A percentile compares a stretch with the other conserved stretches of the same genome.
Conservation (phyloP, 2,113 vertebrate genomes). For the Odobenus rosmarus region DNA sequence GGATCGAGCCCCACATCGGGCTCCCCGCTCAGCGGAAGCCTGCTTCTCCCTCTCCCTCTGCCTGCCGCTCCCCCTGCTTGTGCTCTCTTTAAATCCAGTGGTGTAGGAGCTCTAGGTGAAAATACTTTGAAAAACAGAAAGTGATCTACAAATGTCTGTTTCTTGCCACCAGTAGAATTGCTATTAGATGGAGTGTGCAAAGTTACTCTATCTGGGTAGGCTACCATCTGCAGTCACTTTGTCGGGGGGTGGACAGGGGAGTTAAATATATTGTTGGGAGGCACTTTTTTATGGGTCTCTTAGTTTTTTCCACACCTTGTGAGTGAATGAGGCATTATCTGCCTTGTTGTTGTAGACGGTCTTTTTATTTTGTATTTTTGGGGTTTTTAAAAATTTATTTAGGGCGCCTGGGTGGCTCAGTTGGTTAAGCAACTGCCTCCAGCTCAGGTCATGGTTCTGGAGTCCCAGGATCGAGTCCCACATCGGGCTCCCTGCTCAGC, state of each 20-base stretch:
- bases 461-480: no score
- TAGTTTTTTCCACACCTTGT: background rate
- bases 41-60: no score
- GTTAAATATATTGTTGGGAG: background rate
- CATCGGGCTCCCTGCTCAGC: no score
- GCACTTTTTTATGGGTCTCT: background rate
- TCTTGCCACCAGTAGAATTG: background rate
- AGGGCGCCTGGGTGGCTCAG: background rate
- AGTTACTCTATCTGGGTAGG: background rate
- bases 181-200: background rate
- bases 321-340: background rate
- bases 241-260: background rate
- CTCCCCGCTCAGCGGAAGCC: no score
- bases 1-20: no score
- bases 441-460: no score
- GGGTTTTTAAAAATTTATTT: background rate
- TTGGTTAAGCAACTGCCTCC: no score
- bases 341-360: background rate
- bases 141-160: background rate
- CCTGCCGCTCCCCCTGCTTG: no score
- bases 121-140: conserved; percentile 33
- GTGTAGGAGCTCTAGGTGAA: background rate
- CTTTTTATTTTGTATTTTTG: background rate
- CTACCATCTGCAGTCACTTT: background rate
- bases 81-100: background rate